Evolutionary conservation across 2,113 vertebrate genomes (phyloP).

Genomic region (Aegypius monachus): DNA sequence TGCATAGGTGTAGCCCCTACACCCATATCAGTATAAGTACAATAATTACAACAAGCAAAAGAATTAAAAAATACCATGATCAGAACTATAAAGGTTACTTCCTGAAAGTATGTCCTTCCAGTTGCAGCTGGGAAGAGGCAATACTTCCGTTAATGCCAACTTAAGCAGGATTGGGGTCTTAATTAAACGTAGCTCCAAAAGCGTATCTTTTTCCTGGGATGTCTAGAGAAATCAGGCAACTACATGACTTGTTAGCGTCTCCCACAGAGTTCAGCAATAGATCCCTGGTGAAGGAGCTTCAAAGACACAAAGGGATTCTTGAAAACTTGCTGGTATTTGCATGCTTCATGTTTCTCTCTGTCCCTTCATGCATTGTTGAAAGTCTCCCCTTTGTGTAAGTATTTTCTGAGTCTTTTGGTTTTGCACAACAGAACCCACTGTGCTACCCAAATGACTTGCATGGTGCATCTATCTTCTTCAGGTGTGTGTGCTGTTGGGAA

Average conservation of each 20-base stretch:
- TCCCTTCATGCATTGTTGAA: not conserved
- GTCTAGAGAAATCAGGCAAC: not conserved
- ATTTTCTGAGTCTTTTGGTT: not conserved
- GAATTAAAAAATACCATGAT: not conserved
- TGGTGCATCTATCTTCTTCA: conserved; percentile 24
- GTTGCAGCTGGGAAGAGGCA: not conserved
- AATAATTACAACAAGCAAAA: not conserved
- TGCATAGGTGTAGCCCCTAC: not conserved
- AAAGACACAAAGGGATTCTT: not conserved
- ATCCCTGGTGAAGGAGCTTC: not conserved
- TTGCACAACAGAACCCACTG: not conserved
- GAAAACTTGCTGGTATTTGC: not conserved
- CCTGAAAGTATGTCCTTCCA: not conserved
- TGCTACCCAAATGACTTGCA: not conserved
- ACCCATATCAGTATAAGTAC: not conserved
- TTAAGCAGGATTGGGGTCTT: not conserved
- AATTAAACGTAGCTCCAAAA: not conserved
- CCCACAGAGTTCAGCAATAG: not conserved
- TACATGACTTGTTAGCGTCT: not conserved
- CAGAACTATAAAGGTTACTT: not conserved
- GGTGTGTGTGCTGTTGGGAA: conserved; percentile 97
- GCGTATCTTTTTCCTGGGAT: not conserved
- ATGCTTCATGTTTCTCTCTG: not conserved
- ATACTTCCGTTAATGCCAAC: not conserved
- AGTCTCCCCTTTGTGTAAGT: not conserved